phyloP scores from a whole-genome alignment of 92 coral and sea anemone genomes.

The Zoanthus sansibaricus region DNA sequence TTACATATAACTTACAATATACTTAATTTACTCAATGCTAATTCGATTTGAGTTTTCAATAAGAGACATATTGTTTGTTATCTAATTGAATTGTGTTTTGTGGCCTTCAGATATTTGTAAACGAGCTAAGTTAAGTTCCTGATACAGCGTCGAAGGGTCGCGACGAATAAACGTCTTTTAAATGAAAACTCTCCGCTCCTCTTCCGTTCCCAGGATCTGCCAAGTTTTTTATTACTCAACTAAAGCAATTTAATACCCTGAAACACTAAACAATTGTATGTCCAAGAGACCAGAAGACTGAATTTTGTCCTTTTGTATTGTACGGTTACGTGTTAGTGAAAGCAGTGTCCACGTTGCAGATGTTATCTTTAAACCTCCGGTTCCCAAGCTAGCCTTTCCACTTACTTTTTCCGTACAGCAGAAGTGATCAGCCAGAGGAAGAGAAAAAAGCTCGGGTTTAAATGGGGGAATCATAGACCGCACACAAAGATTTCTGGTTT shows the following conservation, averaged over 20 bases:
- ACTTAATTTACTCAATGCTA: background rate
- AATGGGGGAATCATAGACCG: background rate
- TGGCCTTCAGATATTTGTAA: background rate
- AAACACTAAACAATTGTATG: slow-evolving; percentile 22
- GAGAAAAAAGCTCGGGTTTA: background rate
- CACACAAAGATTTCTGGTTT: slow-evolving; percentile 40
- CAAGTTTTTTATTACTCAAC: slow-evolving; percentile 1
- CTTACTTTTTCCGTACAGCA: background rate
- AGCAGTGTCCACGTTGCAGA: background rate
- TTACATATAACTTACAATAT: background rate
- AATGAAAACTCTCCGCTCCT: slow-evolving; percentile 29
- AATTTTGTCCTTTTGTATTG: background rate
- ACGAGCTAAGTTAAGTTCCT: slow-evolving; percentile 28
- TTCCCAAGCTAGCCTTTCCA: background rate
- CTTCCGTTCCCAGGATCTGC: slow-evolving; percentile 37
- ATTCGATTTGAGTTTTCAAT: background rate
- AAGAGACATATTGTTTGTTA: background rate
- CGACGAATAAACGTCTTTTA: slow-evolving; percentile 32
- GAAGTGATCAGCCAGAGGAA: background rate
- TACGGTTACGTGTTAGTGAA: background rate
- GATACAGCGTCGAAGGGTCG: slow-evolving; percentile 47
- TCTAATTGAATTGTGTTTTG: background rate
- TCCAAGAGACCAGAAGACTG: background rate
- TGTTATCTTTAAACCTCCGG: background rate
- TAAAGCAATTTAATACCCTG: slow-evolving; percentile 41